Evolutionary conservation across 2,113 vertebrate species (phyloP).

Genomic region (Mirounga angustirostris): DNA sequence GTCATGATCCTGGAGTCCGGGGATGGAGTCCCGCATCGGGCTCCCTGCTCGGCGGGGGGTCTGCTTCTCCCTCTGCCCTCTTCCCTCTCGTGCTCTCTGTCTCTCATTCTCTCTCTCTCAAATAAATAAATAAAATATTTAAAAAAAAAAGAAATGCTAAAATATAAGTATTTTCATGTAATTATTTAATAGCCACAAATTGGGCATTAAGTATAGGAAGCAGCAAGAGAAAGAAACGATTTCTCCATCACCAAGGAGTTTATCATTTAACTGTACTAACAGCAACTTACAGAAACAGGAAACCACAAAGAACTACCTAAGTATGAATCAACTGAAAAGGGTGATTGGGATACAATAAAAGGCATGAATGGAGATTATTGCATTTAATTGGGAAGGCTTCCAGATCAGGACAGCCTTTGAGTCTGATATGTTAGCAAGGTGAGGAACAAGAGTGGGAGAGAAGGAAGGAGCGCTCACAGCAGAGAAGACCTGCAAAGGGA

Average conservation of each 20-base stretch:
- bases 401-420: neutral
- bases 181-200: neutral
- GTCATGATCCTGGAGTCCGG: too few relatives aligned
- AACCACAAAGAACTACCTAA: neutral
- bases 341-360: neutral
- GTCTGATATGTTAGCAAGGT: neutral
- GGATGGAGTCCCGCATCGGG: too few relatives aligned
- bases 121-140: too few relatives aligned
- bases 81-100: too few relatives aligned
- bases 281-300: neutral
- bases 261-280: neutral
- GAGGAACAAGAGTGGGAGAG: neutral
- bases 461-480: neutral
- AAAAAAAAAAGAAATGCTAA: too few relatives aligned
- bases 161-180: constrained; percentile 46
- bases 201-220: neutral
- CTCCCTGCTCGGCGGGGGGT: too few relatives aligned
- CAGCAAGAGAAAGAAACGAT: neutral
- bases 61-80: too few relatives aligned
- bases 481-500: neutral
- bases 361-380: neutral
- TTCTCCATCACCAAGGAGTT: neutral
- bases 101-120: too few relatives aligned
- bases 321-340: neutral
- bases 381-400: neutral